Conservation (phyloP, 1,140 invertebrate genomes). For the Danaus melanippus region DNA sequence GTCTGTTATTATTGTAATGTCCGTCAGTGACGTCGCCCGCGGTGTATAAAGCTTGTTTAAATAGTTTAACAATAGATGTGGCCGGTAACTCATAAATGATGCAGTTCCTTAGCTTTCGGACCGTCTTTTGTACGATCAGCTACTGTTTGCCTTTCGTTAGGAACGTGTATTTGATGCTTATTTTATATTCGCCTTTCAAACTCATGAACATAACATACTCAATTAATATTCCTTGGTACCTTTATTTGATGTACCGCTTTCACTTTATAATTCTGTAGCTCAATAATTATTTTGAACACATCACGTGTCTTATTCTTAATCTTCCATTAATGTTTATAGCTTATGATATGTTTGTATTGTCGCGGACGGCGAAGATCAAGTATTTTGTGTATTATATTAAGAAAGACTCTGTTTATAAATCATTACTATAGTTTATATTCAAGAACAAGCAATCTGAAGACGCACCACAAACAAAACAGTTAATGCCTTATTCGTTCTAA, state of each 20-base stretch:
- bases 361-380: too few species aligned
- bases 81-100: constrained; percentile 47
- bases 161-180: constrained; percentile 30
- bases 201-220: constrained; percentile 21
- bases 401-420: too few species aligned
- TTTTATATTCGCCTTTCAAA: constrained; percentile 27
- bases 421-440: too few species aligned
- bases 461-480: too few species aligned
- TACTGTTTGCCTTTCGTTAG: constrained; percentile 29
- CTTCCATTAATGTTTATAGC: too few species aligned
- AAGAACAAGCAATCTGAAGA: too few species aligned
- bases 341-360: too few species aligned
- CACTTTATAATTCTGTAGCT: too few species aligned
- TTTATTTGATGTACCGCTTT: constrained; percentile 19
- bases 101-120: constrained; percentile 38
- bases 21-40: constrained; percentile 3
- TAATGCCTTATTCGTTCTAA: background rate
- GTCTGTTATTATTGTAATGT: background rate
- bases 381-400: too few species aligned
- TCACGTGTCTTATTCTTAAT: too few species aligned
- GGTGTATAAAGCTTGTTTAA: constrained; percentile 31
- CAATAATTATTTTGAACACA: too few species aligned
- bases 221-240: constrained; percentile 23
- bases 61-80: constrained; percentile 56
- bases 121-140: constrained; percentile 47